Percentiles rank a stretch among this genome's conserved stretches.
Evolutionary conservation across 2,113 vertebrate genomes (phyloP).

Genomic region (Pachycephala philippinensis): DNA sequence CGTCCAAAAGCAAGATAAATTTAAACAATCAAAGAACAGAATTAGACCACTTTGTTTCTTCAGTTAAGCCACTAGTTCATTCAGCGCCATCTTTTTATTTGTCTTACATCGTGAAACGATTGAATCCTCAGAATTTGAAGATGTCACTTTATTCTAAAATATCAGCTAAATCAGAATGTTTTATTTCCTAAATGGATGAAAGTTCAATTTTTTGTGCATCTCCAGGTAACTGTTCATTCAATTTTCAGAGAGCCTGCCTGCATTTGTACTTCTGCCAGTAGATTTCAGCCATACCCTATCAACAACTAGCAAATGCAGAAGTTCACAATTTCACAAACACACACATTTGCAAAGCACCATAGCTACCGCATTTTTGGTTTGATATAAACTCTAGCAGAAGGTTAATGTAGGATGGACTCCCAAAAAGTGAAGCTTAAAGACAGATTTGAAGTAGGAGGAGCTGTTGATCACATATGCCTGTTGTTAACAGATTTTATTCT

Average conservation of each 20-base stretch:
- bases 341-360: neutral
- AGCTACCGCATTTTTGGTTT: neutral
- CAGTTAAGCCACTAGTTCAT: neutral
- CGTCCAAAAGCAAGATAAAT: neutral
- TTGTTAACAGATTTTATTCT: slow-evolving; percentile 51
- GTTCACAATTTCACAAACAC: neutral
- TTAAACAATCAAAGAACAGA: neutral
- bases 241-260: neutral
- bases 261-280: slow-evolving; percentile 6
- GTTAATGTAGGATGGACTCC: slow-evolving; percentile 53
- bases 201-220: neutral
- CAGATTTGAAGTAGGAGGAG: slow-evolving; percentile 65
- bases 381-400: slow-evolving; percentile 48
- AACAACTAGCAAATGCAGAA: neutral
- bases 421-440: slow-evolving; percentile 30
- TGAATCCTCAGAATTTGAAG: neutral
- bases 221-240: neutral
- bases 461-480: slow-evolving; percentile 52
- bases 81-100: neutral
- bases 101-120: rapidly evolving
- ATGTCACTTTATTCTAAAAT: neutral
- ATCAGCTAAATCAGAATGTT: neutral
- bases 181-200: neutral
- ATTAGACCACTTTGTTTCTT: neutral
- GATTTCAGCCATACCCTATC: slow-evolving; percentile 15